A percentile compares a stretch with the other conserved stretches of the same genome.
Conservation (phyloP, 2,888 invertebrate genomes). For the Adelognathus sp. region DNA sequence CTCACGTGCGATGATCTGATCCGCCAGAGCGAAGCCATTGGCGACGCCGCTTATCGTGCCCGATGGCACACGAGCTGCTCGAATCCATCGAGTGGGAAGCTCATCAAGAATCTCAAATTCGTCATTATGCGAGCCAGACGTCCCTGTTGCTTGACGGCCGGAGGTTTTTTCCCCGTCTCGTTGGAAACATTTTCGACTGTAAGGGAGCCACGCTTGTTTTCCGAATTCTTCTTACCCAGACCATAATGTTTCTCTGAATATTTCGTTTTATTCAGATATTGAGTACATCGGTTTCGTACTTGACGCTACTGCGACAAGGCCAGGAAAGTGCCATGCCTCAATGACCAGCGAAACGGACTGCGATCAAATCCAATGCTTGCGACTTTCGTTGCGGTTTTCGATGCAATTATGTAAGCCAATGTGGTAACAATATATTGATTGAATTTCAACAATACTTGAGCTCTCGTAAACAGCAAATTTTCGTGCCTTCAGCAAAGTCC, state of each 20-base stretch:
- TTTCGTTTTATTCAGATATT: neutral
- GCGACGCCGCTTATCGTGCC: constrained; percentile 65
- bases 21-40: constrained; percentile 61
- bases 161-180: constrained; percentile 66
- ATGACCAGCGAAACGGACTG: neutral
- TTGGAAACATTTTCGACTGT: constrained; percentile 68
- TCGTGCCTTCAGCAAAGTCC: neutral
- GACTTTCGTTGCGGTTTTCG: neutral
- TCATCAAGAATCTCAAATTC: constrained; percentile 60
- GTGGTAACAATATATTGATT: neutral
- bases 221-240: neutral
- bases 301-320: constrained; percentile 60
- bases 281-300: constrained; percentile 64
- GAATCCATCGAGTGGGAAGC: constrained; percentile 38
- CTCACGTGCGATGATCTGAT: constrained; percentile 67
- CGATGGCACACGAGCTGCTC: constrained; percentile 64
- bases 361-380: neutral
- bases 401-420: neutral
- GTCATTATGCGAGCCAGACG: constrained; percentile 65
- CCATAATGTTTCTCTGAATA: neutral
- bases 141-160: constrained; percentile 67
- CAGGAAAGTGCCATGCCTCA: neutral
- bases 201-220: neutral
- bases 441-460: neutral
- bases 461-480: neutral